These are phyloP conservation scores for Ciconia nigra DNA, from an alignment of 2,797 vertebrate genomes.

Conservation along the genomic window DNA sequence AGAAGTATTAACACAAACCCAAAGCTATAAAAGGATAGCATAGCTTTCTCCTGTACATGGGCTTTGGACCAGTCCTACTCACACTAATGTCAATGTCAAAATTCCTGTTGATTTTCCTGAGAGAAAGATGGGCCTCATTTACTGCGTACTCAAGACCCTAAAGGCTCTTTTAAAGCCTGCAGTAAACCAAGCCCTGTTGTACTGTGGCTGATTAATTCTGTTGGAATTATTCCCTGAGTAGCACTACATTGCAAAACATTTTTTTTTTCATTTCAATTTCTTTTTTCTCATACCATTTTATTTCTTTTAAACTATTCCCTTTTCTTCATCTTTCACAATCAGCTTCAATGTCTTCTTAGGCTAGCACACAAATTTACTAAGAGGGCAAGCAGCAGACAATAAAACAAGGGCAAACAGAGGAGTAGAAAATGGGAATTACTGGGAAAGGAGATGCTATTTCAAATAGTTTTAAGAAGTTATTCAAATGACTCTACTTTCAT, in stretches of 20 bases:
- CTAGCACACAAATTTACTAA: not conserved
- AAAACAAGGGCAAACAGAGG: not conserved
- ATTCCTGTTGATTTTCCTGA: not conserved
- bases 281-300: conserved; percentile 35
- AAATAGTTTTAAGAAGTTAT: not conserved
- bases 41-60: not conserved
- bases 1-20: not conserved
- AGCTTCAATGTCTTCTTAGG: not conserved
- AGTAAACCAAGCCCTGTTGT: not conserved
- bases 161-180: not conserved
- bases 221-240: conserved; percentile 24
- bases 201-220: not conserved
- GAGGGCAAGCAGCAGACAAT: not conserved
- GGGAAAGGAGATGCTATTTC: not conserved
- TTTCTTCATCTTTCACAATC: conserved; percentile 18
- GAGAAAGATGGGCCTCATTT: not conserved
- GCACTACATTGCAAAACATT: not conserved
- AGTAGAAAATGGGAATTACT: not conserved
- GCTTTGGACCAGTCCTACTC: not conserved
- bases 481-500: not conserved
- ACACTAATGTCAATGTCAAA: not conserved
- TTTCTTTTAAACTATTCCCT: conserved; percentile 15
- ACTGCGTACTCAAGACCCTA: not conserved
- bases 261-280: not conserved
- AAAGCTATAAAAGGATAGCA: fast-evolving